A percentile compares a stretch with the other conserved stretches of the same genome.
These are phyloP conservation scores for Xiphophorus maculatus DNA, from an alignment of 2,113 vertebrate species.

Conservation along the genomic window DNA sequence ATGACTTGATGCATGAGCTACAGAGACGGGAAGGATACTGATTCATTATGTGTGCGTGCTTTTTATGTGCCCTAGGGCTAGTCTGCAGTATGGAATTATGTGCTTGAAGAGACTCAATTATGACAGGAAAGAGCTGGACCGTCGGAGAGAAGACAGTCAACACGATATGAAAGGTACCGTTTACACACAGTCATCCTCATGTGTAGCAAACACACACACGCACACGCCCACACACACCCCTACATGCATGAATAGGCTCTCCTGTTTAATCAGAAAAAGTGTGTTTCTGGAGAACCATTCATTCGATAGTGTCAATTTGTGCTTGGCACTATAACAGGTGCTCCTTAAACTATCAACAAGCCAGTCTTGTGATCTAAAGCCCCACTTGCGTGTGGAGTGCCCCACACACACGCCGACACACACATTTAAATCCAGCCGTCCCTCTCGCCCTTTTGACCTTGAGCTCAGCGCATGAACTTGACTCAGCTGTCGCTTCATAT, in stretches of 20 bases:
- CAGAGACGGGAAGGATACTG: slow-evolving; percentile 41
- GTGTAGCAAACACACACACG: neutral
- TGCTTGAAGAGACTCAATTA: slow-evolving; percentile 98
- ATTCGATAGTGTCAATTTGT: slow-evolving; percentile 31
- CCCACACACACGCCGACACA: slow-evolving; percentile 39
- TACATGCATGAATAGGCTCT: too few species aligned
- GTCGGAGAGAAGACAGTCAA: slow-evolving; percentile 91
- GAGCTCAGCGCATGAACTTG: slow-evolving; percentile 76
- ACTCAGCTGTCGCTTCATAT: slow-evolving; percentile 77
- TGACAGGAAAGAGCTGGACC: slow-evolving; percentile 94
- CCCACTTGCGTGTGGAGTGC: slow-evolving; percentile 49
- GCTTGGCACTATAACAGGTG: slow-evolving; percentile 57
- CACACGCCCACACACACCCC: too few species aligned
- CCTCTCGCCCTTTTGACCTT: slow-evolving; percentile 74
- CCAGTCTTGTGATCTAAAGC: slow-evolving; percentile 59
- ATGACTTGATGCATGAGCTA: slow-evolving; percentile 28
- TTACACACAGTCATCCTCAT: neutral
- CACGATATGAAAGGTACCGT: slow-evolving; percentile 89
- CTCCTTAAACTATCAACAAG: slow-evolving; percentile 46
- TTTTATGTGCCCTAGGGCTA: slow-evolving; percentile 82
- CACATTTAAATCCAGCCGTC: slow-evolving; percentile 40
- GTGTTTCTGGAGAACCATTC: slow-evolving; percentile 34
- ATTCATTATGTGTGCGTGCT: slow-evolving; percentile 20
- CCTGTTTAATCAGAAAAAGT: too few species aligned
- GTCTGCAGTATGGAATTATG: slow-evolving; percentile 97